A percentile compares a stretch with the other conserved stretches of the same genome.
phyloP scores from a whole-genome alignment of 2,888 invertebrate species.

The Troides aeacus region DNA sequence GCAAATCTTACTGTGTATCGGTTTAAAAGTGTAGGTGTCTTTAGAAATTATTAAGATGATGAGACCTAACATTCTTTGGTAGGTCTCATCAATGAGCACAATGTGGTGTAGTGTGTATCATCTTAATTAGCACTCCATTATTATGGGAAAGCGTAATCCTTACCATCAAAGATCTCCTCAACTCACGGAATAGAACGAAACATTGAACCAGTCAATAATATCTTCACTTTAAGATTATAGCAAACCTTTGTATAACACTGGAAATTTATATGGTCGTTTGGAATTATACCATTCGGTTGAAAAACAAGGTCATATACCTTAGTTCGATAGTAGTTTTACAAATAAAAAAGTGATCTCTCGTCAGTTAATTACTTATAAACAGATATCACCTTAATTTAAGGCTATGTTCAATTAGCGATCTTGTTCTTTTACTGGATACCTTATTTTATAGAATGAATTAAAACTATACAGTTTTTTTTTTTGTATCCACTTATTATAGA shows the following conservation, averaged over 20 bases:
- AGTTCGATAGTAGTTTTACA: not conserved
- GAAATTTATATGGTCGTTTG: not conserved
- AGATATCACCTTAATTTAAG: constrained; percentile 19
- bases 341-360: constrained; percentile 7
- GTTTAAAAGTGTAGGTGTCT: no score
- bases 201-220: no score
- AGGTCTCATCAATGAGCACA: no score
- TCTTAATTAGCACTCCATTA: no score
- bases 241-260: not conserved
- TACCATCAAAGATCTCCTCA: no score
- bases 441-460: constrained; percentile 9
- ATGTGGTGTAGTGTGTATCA: no score
- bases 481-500: not conserved
- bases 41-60: no score
- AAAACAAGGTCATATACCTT: not conserved
- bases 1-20: no score
- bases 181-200: no score
- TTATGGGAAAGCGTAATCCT: no score
- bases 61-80: no score
- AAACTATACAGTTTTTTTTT: not conserved
- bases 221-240: not conserved
- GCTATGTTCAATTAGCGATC: constrained; percentile 18
- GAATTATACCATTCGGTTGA: not conserved
- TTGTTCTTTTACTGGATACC: constrained; percentile 22
- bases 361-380: constrained; percentile 19